Evolutionary conservation across 2,797 vertebrate genomes (phyloP).

Genomic region (Gymnothorax reevesii): DNA sequence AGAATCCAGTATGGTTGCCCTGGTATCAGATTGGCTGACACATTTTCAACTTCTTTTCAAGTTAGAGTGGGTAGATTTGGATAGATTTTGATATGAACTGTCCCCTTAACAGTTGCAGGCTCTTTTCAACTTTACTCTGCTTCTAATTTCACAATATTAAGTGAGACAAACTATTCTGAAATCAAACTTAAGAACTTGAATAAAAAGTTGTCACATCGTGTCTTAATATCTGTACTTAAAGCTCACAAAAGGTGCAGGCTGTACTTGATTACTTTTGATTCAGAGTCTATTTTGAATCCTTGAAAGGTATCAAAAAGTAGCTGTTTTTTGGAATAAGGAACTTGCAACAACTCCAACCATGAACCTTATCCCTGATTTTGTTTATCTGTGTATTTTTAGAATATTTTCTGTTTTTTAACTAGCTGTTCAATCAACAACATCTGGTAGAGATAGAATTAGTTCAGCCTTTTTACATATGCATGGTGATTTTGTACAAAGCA

Average conservation of each 20-base stretch:
- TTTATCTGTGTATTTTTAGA: neutral
- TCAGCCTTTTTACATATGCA: constrained; percentile 15
- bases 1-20: too few relatives aligned
- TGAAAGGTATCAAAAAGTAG: neutral
- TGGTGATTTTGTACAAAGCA: constrained; percentile 58
- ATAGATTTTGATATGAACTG: too few relatives aligned
- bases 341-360: neutral
- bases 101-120: too few relatives aligned
- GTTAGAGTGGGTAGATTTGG: too few relatives aligned
- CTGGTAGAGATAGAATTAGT: neutral
- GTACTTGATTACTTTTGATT: neutral
- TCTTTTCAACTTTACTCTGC: too few relatives aligned
- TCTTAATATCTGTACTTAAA: neutral
- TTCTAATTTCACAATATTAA: too few relatives aligned
- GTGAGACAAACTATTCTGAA: too few relatives aligned
- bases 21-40: too few relatives aligned
- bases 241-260: neutral
- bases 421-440: constrained; percentile 13
- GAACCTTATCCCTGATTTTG: neutral
- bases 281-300: neutral
- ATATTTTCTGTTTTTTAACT: constrained; percentile 6
- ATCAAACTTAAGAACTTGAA: too few relatives aligned
- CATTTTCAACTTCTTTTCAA: too few relatives aligned
- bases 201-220: too few relatives aligned
- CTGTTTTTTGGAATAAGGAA: neutral